Base-by-base conservation (phyloP, 2,113 vertebrate species). In the Psammodynastes pulverulentus region DNA sequence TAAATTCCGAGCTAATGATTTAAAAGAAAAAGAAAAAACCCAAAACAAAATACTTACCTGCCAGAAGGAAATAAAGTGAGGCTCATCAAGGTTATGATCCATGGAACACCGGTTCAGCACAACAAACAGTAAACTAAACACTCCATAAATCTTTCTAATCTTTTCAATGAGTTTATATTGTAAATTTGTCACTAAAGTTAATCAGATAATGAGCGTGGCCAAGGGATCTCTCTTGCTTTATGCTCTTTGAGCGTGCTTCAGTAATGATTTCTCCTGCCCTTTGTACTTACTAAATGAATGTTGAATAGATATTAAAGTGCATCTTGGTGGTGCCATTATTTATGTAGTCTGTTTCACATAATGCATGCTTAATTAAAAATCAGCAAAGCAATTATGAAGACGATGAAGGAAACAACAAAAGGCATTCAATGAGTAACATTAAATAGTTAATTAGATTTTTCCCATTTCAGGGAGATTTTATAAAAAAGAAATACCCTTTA, bases 341-440 rank as follows among this genome's bases (percentile, higher is more conserved):
- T 95, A 94, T 94, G 92, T 34, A 51, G 91, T 95, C 94, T 92
- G 93, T 94, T 95, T 94, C 94, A 95, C 79, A 95, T 95, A 97
- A 96, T 94, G 62, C 85, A 91, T 67, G 88, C 88, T 95, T 96
- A 97, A 97, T 96, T 97, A 97, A 96, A 96, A 96, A 97, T 95
- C 95, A 95, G 93, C 93, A 90, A 54, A 91, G 92, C 91, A 92
- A 94, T 96, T 96, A 95, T 94, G 92, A 92, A 91, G 87, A 88
- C 90, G 90, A 94, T 93, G 95, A 96, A 97, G 67, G 91, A 96
- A 97, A 95, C 94, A 96, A 95, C 85, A 95, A 96, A 96, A 93
- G 90, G 19, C 56, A 86, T 93, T 93, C 87, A 91, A 53, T 86
- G 84, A 88, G 54, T 79, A 94, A 90, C 94, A 96, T 96, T 93